phyloP scores from a whole-genome alignment of 1,140 invertebrate genomes.

The Muscidifurax raptorellus region DNA sequence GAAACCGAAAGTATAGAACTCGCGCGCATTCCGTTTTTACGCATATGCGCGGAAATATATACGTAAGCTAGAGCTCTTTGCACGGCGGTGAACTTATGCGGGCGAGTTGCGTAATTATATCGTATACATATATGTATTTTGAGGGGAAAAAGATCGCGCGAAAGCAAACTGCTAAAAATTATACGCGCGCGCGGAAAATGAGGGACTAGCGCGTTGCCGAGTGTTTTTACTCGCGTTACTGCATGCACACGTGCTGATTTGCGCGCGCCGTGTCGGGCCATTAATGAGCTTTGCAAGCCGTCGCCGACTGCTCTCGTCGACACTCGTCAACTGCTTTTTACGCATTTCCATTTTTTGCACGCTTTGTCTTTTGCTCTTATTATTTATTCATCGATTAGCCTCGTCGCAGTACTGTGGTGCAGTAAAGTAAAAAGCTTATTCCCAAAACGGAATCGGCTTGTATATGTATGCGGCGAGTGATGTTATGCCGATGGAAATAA shows the following conservation, averaged over 20 bases:
- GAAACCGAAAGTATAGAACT: constrained; percentile 52
- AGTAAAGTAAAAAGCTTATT: not conserved
- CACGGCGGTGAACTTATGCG: not conserved
- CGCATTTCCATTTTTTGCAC: not conserved
- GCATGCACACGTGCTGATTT: constrained; percentile 6
- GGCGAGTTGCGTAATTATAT: not conserved
- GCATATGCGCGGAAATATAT: too few relatives aligned
- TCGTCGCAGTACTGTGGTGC: too few relatives aligned
- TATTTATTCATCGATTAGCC: constrained; percentile 1
- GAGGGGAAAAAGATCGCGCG: not conserved
- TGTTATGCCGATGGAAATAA: not conserved
- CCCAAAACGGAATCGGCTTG: constrained; percentile 12
- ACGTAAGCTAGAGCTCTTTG: too few relatives aligned
- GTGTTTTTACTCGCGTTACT: not conserved
- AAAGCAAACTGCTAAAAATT: constrained; percentile 29
- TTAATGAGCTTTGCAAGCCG: not conserved
- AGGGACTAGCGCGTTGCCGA: not conserved
- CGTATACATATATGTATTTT: not conserved
- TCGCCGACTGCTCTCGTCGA: not conserved
- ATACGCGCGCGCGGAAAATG: constrained; percentile 35
- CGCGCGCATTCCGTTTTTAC: constrained; percentile 20
- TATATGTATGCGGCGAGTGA: not conserved
- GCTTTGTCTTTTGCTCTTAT: not conserved
- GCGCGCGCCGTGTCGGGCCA: not conserved
- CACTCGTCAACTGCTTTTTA: constrained; percentile 15